Evolutionary conservation across 2,113 vertebrate genomes (phyloP).

Genomic region (Orycteropus afer): DNA sequence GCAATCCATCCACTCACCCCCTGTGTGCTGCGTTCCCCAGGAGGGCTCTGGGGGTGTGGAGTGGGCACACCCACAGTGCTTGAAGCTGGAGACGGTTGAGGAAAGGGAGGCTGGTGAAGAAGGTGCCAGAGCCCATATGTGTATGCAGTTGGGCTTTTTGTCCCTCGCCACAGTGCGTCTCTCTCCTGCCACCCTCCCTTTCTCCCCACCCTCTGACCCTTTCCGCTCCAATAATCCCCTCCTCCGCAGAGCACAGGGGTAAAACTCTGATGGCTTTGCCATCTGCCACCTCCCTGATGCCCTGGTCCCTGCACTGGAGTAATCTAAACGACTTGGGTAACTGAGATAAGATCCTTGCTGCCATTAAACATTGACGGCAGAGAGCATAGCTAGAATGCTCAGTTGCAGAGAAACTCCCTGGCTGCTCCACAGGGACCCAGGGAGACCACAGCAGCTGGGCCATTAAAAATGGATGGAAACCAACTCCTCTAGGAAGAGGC

Average conservation of each 20-base stretch:
- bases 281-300: constrained; percentile 76
- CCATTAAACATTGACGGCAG: constrained; percentile 79
- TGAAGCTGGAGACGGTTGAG: background rate
- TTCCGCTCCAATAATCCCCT: background rate
- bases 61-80: background rate
- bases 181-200: background rate
- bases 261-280: constrained; percentile 31
- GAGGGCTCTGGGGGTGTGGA: background rate
- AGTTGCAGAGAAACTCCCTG: constrained; percentile 58
- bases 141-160: background rate
- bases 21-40: background rate
- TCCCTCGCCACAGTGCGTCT: accelerated
- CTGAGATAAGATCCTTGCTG: constrained; percentile 69
- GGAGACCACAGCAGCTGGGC: constrained; percentile 36
- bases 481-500: background rate
- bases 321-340: constrained; percentile 69
- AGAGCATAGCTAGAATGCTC: background rate
- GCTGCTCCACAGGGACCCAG: background rate
- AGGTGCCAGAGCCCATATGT: no score
- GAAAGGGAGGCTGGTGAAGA: background rate
- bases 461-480: constrained; percentile 66
- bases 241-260: background rate
- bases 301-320: constrained; percentile 56
- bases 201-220: background rate
- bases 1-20: background rate